Percentiles rank a stretch among this genome's conserved stretches.
These are phyloP conservation scores for Chromis chromis DNA, from an alignment of 2,797 vertebrate species.

Conservation along the genomic window DNA sequence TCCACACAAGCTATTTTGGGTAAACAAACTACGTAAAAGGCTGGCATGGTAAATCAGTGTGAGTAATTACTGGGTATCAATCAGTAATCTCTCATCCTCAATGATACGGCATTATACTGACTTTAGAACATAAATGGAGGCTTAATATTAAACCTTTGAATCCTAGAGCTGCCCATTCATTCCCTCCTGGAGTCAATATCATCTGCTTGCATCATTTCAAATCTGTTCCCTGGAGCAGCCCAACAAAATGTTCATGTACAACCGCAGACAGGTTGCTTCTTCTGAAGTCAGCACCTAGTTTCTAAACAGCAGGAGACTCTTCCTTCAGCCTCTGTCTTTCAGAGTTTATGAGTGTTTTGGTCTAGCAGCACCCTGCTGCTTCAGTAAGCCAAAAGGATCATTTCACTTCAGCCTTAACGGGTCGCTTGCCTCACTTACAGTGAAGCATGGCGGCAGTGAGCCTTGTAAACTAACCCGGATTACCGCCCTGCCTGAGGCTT, in stretches of 20 bases:
- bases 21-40: background rate
- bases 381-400: constrained; percentile 5
- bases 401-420: constrained; percentile 16
- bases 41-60: background rate
- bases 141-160: constrained; percentile 19
- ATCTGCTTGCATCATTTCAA: constrained; percentile 3
- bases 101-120: constrained; percentile 17
- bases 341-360: background rate
- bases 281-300: constrained; percentile 7
- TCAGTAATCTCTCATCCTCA: background rate
- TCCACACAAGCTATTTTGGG: background rate
- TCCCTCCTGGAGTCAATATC: constrained; percentile 10
- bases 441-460: constrained; percentile 13
- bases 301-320: background rate
- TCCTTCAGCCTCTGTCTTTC: background rate
- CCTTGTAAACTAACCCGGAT: constrained; percentile 46
- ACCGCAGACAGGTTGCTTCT: background rate
- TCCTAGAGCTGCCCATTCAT: constrained; percentile 17
- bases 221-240: constrained; percentile 6
- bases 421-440: constrained; percentile 36
- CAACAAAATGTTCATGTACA: constrained; percentile 4
- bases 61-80: constrained; percentile 21
- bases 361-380: background rate
- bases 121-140: constrained; percentile 25
- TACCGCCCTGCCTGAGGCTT: constrained; percentile 34